Base-by-base conservation (phyloP, 2,888 invertebrate genomes). In the Plusia festucae region DNA sequence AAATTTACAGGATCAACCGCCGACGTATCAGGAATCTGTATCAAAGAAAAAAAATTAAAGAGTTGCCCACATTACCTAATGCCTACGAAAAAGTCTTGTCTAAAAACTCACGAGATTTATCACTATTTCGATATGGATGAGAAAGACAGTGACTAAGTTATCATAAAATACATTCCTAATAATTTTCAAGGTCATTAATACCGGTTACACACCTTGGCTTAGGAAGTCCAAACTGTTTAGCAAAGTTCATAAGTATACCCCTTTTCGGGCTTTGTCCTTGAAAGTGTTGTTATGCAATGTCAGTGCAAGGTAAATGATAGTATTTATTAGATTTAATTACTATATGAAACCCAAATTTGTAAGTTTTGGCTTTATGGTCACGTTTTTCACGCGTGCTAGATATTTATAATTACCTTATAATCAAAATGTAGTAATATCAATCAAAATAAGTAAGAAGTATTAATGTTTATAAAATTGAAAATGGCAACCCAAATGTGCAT, bases 1-100 rank as follows among this genome's bases (percentile, higher is more conserved):
- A 9, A 5, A 40, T 40, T 89, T 95, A 54, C 91, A 98, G 98
- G 98, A 98, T 94, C 97, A 97, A 89, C 98, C 98, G 65, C 98
- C 98, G 87, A 97, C 96, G 83, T 98, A 98, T 93, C 96, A 97
- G 85, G 97, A 97, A 85, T 97, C 97, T 77, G 96, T 96, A 81
- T 96, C 96, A 79, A 97, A 97, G 93, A 97, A 97, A 92, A 95
- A 97, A 84, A 96, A 97, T 91, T 97, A 96, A 96, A 73, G 82
- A 91, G 93, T 77, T 94, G 95, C 84, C 94, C 95, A 22, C 95
- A 95, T 79, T 93, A 83, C 75, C 90, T 92, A 81, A 88, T 93
- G 90, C 65, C 68, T 20, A 32, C 32, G 32, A 70, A 22, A 49
- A 53, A 8, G 44, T 51, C 59, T 18, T 73, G 73, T 73, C n/a